Percentiles rank a stretch among this genome's conserved stretches.
phyloP scores from a whole-genome alignment of 1,140 invertebrate species.

The Meteorus sp. region DNA sequence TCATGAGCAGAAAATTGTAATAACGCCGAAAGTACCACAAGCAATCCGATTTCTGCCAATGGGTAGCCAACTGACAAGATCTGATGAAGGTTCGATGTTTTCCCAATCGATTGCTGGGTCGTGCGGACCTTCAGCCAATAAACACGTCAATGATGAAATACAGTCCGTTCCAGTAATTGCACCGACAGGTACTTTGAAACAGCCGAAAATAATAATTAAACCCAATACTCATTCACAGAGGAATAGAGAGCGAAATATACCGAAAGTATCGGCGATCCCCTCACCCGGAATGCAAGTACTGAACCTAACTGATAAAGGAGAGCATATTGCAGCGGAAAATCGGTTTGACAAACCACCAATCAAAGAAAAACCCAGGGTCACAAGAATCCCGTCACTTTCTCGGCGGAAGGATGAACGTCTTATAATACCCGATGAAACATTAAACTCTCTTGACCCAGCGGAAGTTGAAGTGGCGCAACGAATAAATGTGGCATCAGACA shows the following conservation, averaged over 20 bases:
- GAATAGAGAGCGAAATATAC: slow-evolving; percentile 47
- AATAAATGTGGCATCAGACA: slow-evolving; percentile 31
- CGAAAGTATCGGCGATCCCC: slow-evolving; percentile 53
- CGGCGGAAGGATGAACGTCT: slow-evolving; percentile 32
- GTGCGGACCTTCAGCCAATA: not conserved
- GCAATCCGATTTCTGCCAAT: not conserved
- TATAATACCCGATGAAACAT: slow-evolving; percentile 25
- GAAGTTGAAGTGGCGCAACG: slow-evolving; percentile 40
- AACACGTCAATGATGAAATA: slow-evolving; percentile 11
- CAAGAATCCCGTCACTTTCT: slow-evolving; percentile 44
- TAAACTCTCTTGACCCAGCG: slow-evolving; percentile 30
- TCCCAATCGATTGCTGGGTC: not conserved
- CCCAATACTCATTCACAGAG: slow-evolving; percentile 49
- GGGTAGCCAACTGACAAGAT: not conserved
- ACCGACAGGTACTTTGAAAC: slow-evolving; percentile 40
- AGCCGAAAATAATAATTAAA: slow-evolving; percentile 60
- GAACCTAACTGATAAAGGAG: slow-evolving; percentile 30
- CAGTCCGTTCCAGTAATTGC: slow-evolving; percentile 34
- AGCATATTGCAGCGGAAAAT: slow-evolving; percentile 28
- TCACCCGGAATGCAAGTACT: slow-evolving; percentile 40
- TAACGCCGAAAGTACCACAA: slow-evolving; percentile 1
- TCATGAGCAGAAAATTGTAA: slow-evolving; percentile 10
- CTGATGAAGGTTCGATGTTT: not conserved
- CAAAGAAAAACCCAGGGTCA: slow-evolving; percentile 44
- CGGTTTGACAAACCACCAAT: slow-evolving; percentile 34